Base-by-base conservation (phyloP, 2,113 vertebrate genomes). In the Cavia porcellus region DNA sequence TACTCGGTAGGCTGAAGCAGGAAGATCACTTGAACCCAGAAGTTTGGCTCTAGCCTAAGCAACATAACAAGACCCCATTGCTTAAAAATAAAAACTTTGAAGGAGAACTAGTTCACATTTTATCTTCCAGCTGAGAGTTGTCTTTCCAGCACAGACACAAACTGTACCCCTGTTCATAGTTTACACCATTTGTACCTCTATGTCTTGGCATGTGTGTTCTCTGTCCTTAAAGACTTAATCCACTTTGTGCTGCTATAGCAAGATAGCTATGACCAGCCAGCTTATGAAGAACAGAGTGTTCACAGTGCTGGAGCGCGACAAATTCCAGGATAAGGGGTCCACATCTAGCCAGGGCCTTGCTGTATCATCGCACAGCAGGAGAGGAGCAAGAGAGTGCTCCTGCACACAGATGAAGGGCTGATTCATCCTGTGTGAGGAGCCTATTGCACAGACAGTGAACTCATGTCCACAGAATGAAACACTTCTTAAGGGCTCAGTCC, bases 361-460 rank as follows among this genome's bases (percentile, higher is more conserved):
- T 50, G 13, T n/a, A 14, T 59, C 24, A 45, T 32, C n/a, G 25
- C 50, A 74, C 59, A 30, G 25, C 55, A 72, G 6, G 30, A 93
- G 64, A 66, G 12, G 9, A 15, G 7, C 62, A 81, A n/a, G 61
- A 80, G 15, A 35, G 13, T 22, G 30, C 32, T 20, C 38, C 8
- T 11, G 35, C 2, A 5, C 35, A 68, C 32, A 30, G 38, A 14
- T 14, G 24, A 59, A 79, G 47, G 6, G 28, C 62, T 61, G 30
- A 47, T 35, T 38, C 5, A 24, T 42, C 22, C 57, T 66, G n/a
- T 12, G 30, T 28, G 24, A 45, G 15, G 38, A 70, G 28, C 15
- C 24, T 5, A n/a, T 15, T 61, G 3, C 14, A 13, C 12, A n/a
- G 35, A 38, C 57, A 50, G 3, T 0, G 22, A 52, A 25, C 14